Evolutionary conservation across 2,113 vertebrate genomes (phyloP).

Genomic region (Uria aalge): DNA sequence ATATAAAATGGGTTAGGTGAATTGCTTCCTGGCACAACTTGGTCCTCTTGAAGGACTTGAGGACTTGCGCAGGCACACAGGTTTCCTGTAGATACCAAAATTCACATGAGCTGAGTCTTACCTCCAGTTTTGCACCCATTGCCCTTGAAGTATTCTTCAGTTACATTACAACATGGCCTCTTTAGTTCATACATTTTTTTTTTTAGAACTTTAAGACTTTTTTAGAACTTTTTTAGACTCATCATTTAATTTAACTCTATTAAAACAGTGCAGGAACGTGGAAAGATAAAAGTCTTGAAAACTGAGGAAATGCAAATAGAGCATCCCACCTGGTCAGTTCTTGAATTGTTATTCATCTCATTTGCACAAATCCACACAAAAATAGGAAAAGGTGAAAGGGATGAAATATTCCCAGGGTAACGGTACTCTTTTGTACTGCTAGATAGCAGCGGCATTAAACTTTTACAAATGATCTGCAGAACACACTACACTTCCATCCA

Average conservation of each 20-base stretch:
- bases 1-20: background rate
- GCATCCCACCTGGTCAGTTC: background rate
- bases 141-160: background rate
- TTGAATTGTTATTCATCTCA: background rate
- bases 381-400: slow-evolving; percentile 4
- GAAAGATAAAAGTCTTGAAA: background rate
- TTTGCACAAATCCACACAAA: background rate
- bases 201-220: too few species aligned
- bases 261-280: background rate
- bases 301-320: background rate
- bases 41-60: background rate
- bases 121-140: background rate
- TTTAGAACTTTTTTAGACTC: background rate
- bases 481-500: background rate
- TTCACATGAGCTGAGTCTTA: background rate
- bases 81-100: background rate
- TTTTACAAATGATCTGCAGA: background rate
- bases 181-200: background rate
- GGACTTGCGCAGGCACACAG: background rate
- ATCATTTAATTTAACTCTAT: background rate
- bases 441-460: background rate
- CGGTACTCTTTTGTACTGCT: background rate
- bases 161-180: background rate
- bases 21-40: background rate
- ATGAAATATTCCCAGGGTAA: background rate